These are phyloP conservation scores for Hirtodrosophila confusa DNA, from an alignment of 2,888 invertebrate genomes.

Conservation along the genomic window DNA sequence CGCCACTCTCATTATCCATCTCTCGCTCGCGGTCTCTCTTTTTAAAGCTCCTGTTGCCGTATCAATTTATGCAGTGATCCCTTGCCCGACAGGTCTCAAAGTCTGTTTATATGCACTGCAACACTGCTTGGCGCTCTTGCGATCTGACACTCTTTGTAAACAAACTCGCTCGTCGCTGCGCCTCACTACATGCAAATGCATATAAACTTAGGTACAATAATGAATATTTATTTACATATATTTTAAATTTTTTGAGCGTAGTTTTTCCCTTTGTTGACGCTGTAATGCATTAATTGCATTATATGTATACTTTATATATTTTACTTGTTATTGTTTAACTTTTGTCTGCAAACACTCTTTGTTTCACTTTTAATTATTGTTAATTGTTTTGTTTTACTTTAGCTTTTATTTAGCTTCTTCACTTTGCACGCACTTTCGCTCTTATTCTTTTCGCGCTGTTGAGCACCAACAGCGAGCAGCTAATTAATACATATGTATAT, in stretches of 20 bases:
- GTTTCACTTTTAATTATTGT: conserved; percentile 38
- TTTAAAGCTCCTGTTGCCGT: background rate
- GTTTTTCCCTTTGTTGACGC: conserved; percentile 19
- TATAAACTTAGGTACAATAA: conserved; percentile 6
- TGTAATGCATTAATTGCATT: conserved; percentile 2
- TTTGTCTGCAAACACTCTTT: conserved; percentile 28
- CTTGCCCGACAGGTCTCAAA: conserved; percentile 18
- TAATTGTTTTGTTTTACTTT: conserved; percentile 29
- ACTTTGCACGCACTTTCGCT: conserved; percentile 40
- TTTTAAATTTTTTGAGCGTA: conserved; percentile 11
- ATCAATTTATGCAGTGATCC: too few species aligned
- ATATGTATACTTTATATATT: conserved; percentile 22
- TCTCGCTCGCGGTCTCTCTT: background rate
- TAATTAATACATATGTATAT: conserved; percentile 35
- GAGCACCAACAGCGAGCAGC: conserved; percentile 32
- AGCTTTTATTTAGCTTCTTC: conserved; percentile 23
- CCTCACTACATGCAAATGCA: conserved; percentile 32
- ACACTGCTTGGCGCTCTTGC: background rate
- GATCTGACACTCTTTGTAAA: conserved; percentile 27
- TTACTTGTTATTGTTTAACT: conserved; percentile 24
- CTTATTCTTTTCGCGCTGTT: conserved; percentile 20
- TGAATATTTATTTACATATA: conserved; percentile 25
- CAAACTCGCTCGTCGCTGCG: conserved; percentile 17
- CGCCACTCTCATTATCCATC: background rate
- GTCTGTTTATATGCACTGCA: conserved; percentile 6